Base-by-base conservation (phyloP, 2,888 invertebrate genomes). In the Furcula furcula region DNA sequence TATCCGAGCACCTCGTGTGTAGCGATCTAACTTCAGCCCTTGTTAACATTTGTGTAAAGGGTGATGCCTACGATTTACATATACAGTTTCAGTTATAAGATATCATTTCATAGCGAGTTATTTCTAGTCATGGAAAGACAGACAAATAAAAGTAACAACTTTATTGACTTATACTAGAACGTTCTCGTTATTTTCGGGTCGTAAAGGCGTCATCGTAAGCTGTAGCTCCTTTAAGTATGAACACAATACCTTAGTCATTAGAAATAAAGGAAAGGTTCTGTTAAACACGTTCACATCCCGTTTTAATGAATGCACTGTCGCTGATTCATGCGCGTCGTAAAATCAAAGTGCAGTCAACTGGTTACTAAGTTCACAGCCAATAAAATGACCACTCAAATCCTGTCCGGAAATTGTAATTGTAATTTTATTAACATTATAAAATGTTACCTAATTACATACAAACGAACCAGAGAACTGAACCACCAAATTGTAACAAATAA, bases 311-410 rank as follows among this genome's bases (percentile, higher is more conserved):
- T 64, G 65, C 68, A 65, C 57, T 66, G 73, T 66, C 64, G 68
- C 69, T 75, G 78, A 81, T 72, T 81, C 76, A 79, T 69, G 65
- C 61, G 53, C 64, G 63, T 75, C 70, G 66, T 76, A 71, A 77
- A 81, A 76, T 72, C 67, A 69, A 66, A 72, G 63, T 63, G 66
- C 70, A 70, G 64, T 73, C 66, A 63, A 55, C 66, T 60, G 63
- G 60, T 46, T 61, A 73, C 71, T 67, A 57, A 64, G 62, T 65
- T 69, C 61, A 54, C 52, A 62, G 60, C 33, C 55, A 59, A 61
- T 65, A 43, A 46, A 47, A 40, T 40, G 31, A 34, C 43, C 50
- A 58, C 55, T 53, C 29, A 34, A 55, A 46, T 38, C 34, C 45
- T 47, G 38, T 41, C 31, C 21, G 22, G 25, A 14, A 10, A 33